Evolutionary conservation across 2,888 invertebrate species (phyloP).

Genomic region (Pherbina coryleti): DNA sequence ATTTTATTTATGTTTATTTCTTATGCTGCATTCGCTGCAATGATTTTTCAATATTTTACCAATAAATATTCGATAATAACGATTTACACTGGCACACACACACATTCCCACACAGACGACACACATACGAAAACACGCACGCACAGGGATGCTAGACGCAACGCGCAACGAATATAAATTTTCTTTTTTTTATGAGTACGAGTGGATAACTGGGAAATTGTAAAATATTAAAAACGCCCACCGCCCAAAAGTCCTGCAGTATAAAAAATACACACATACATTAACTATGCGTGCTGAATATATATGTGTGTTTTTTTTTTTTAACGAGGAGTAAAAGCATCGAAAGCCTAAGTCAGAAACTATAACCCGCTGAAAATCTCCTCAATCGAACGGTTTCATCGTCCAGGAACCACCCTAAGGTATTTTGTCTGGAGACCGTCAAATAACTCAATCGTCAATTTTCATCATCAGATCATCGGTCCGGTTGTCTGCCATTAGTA

Average conservation of each 20-base stretch:
- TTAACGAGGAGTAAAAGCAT: too few species aligned
- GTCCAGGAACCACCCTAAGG: too few species aligned
- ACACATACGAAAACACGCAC: background rate
- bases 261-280: background rate
- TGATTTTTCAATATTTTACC: constrained; percentile 53
- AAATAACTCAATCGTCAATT: too few species aligned
- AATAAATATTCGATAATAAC: constrained; percentile 53
- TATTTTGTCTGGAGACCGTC: too few species aligned
- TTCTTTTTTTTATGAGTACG: background rate
- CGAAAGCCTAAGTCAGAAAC: too few species aligned
- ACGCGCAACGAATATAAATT: constrained; percentile 29
- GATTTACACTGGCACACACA: constrained; percentile 43
- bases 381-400: too few species aligned
- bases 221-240: background rate
- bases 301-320: background rate
- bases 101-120: background rate
- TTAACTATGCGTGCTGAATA: background rate
- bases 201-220: background rate
- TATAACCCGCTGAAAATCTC: too few species aligned
- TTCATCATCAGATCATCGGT: too few species aligned
- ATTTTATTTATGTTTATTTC: background rate
- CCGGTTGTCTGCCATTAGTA: too few species aligned
- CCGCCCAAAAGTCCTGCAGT: background rate
- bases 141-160: background rate
- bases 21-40: constrained; percentile 34